Base-by-base conservation (phyloP, 2,888 invertebrate genomes). In the Sisyra terminalis region DNA sequence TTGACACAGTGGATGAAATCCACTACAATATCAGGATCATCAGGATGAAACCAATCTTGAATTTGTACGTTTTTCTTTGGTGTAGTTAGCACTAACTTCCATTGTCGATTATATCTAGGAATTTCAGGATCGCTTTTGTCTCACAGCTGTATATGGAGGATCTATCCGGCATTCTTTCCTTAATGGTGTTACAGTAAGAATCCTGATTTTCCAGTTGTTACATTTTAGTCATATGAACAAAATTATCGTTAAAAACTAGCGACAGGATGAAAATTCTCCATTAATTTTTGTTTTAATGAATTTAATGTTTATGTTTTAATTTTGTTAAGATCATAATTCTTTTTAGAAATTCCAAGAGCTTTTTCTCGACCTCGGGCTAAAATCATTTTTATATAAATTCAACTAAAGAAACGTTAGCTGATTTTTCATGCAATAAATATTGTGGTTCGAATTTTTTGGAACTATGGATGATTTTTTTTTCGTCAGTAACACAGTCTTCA, bases 381-480 rank as follows among this genome's bases (percentile, higher is more conserved):
- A 10, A 38, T 36, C 29, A 18, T 14, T 3, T 14, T 13, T 9
- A 6, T 32, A 32, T 14, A 9, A 29, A 9, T 29, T 29, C 30
- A 32, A 14, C 5, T 13, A 9, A 9, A 9, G 4, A 6, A 6
- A 32, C 8, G 8, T 32, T 32, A 6, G 32, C 3, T 3, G 4
- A n/a, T 32, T 32, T 32, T 13, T 9, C 32, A 32, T 13, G 8
- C 32, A 32, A 32, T 9, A 32, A 9, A 32, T 46, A 48, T 30
- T 36, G 36, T 42, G 45, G 45, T 34, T 44, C 38, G 42, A 45
- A 48, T 8, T 42, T 40, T 29, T 46, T 52, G 18, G 47, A 44
- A 17, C 48, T 42, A 29, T 52, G 51, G 40, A 44, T 46, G 36
- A 50, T 50, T 30, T 40, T 38, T 40, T 52, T 51, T 39, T 51